A percentile compares a stretch with the other conserved stretches of the same genome.
These are phyloP conservation scores for Notarius lentiginosus DNA, from an alignment of 2,113 vertebrate genomes.

Conservation along the genomic window DNA sequence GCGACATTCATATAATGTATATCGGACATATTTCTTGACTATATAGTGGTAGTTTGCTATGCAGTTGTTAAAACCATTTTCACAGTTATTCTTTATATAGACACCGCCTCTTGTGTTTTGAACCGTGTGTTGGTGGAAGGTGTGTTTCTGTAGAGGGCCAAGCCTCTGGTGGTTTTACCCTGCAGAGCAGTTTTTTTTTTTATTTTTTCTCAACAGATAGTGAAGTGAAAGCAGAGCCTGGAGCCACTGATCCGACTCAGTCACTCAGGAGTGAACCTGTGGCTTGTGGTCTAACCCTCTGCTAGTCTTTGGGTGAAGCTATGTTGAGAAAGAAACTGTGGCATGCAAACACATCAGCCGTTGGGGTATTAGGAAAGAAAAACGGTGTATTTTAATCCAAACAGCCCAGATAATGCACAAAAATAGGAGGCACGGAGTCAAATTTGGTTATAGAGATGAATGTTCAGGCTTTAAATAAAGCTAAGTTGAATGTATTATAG, in stretches of 20 bases:
- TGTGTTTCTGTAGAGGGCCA: slow-evolving; percentile 15
- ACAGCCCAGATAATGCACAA: neutral
- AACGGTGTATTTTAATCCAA: neutral
- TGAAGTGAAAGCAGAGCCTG: slow-evolving; percentile 50
- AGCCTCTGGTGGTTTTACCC: slow-evolving; percentile 31
- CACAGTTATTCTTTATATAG: neutral
- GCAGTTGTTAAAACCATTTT: neutral
- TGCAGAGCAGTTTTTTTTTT: slow-evolving; percentile 51
- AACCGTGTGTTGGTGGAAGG: slow-evolving; percentile 13
- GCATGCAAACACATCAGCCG: neutral
- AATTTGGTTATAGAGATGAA: neutral
- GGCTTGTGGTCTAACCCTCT: slow-evolving; percentile 58
- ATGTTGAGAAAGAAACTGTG: slow-evolving; percentile 24
- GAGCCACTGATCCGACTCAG: slow-evolving; percentile 52
- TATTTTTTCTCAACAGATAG: slow-evolving; percentile 54
- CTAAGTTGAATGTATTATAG: neutral
- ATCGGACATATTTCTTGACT: neutral
- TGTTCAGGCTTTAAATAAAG: neutral
- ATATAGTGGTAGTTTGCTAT: neutral
- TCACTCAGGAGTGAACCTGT: slow-evolving; percentile 61
- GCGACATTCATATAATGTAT: too few relatives aligned
- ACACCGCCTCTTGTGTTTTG: neutral
- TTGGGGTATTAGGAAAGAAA: neutral
- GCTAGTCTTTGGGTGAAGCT: slow-evolving; percentile 24
- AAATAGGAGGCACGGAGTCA: neutral